Evolutionary conservation across 2,888 invertebrate genomes (phyloP).

Genomic region (Chrysolina oricalcia): DNA sequence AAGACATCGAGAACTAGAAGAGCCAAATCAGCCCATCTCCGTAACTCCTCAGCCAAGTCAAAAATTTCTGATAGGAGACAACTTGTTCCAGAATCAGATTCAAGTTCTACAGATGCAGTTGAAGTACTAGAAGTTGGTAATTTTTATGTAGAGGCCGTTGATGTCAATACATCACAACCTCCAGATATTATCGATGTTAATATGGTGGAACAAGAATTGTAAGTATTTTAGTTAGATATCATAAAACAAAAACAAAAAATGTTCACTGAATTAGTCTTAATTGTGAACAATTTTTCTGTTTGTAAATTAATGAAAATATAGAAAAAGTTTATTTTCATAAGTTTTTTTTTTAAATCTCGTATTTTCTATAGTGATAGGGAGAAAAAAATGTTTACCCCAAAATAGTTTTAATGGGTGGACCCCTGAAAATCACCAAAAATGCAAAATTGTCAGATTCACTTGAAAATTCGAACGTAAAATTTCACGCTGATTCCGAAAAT

Average conservation of each 20-base stretch:
- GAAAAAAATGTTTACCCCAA: no score
- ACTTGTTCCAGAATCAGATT: conserved; percentile 65
- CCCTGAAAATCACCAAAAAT: no score
- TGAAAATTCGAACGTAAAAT: no score
- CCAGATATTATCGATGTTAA: conserved; percentile 67
- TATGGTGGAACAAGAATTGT: conserved; percentile 64
- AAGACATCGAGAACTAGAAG: conserved; percentile 79
- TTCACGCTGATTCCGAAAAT: no score
- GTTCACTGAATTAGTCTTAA: not conserved
- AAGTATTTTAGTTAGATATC: no score
- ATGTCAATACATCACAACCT: conserved; percentile 35
- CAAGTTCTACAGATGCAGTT: conserved; percentile 67
- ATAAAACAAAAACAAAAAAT: no score
- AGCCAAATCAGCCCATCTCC: conserved; percentile 78
- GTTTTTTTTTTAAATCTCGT: no score
- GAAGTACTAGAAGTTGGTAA: conserved; percentile 38
- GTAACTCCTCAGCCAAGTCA: conserved; percentile 65
- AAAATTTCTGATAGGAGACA: conserved; percentile 65
- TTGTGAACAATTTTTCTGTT: not conserved
- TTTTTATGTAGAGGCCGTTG: conserved; percentile 3
- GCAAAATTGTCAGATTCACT: no score
- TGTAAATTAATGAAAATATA: not conserved
- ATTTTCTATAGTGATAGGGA: no score
- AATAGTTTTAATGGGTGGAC: no score
- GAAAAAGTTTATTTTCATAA: not conserved